Evolutionary conservation across 2,888 invertebrate genomes (phyloP), one percentile per base, ranked within the genome.

Genomic region (Erebia epiphron): DNA sequence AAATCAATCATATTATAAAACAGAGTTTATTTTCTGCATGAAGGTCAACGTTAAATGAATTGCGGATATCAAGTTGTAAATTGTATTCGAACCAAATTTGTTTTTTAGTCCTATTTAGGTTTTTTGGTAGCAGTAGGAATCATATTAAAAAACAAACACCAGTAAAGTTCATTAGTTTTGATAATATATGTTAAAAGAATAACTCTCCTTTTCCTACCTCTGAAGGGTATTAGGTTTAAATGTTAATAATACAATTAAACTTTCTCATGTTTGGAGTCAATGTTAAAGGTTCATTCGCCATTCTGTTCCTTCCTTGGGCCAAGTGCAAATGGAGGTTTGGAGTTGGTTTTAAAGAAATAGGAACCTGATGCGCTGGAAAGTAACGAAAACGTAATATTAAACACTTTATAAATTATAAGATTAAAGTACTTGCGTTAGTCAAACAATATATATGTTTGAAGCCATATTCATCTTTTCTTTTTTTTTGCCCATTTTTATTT

Each of bases 311-410:
- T 46, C 75, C 83, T 54, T 1, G 76, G 78, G 0, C 94, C 94
- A 21, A 82, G 84, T 0, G 94, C 94, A 74, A 81, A 94, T 0
- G 93, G 92, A 0, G 88, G 63, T 63, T 89, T 79, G 0, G 85
- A 79, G 73, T 94, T 94, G 0, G 94, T 94, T 16, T 75, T 77
- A 75, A 95, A 87, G 80, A 94, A 95, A 75, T 88, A 94, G 1
- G 89, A 73, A 1, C 95, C 95, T 1, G 81, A 79, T 0, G 81
- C 78, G 58, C 95, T 95, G 83, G 65, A 90, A 91, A 52, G 54
- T 75, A 75, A 72, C 73, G 18, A 57, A 60, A n/a, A 49, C 13
- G 35, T 35, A 35, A 35, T n/a, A 41, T 26, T 16, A 43, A 43
- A 16, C 16, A 16, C 21, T 4, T 46, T 13, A 18, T 16, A 13